A percentile compares a stretch with the other conserved stretches of the same genome.
Evolutionary conservation across 2,113 vertebrate genomes (phyloP).

Genomic region (Pelusios castaneus): DNA sequence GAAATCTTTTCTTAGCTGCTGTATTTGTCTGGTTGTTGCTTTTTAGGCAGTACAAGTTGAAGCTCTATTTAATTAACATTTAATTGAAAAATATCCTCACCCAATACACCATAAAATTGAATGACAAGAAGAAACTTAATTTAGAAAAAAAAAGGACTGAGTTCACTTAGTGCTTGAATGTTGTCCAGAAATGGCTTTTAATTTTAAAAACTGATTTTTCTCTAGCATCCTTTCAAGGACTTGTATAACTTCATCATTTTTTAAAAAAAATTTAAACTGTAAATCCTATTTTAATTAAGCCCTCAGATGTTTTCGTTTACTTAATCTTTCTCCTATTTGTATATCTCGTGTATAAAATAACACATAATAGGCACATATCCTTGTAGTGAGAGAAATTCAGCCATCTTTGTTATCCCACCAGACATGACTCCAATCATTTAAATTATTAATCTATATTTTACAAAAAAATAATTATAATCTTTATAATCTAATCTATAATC

Average conservation of each 20-base stretch:
- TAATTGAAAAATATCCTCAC: neutral
- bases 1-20: neutral
- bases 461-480: neutral
- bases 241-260: neutral
- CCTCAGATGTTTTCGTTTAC: neutral
- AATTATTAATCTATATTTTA: neutral
- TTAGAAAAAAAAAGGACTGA: neutral
- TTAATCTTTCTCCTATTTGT: neutral
- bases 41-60: neutral
- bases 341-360: neutral
- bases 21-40: neutral
- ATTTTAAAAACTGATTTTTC: neutral
- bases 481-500: neutral
- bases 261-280: neutral
- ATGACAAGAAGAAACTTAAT: neutral
- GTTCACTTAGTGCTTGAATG: neutral
- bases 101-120: neutral
- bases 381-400: neutral
- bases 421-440: neutral
- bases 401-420: neutral
- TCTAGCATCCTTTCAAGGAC: neutral
- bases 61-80: neutral
- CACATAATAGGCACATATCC: neutral
- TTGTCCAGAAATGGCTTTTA: neutral
- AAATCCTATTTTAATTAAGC: neutral